Conservation (phyloP, 2,888 invertebrate species). For the Zele albiditarsus region DNA sequence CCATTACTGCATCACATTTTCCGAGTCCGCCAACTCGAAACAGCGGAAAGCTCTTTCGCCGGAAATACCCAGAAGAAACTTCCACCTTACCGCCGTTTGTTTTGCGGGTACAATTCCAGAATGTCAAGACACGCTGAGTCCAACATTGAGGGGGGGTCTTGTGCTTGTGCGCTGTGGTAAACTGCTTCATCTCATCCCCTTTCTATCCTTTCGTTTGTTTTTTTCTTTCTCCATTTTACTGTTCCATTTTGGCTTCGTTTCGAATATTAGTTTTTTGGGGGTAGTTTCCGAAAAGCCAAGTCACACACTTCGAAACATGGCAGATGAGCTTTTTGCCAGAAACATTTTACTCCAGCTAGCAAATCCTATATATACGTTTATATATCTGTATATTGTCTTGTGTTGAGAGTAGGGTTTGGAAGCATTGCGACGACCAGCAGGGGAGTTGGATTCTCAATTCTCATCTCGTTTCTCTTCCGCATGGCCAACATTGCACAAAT, state of each 20-base stretch:
- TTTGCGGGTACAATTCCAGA: neutral
- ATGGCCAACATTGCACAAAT: neutral
- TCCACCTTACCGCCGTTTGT: neutral
- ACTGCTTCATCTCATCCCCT: too few relatives aligned
- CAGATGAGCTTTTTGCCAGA: constrained; percentile 6
- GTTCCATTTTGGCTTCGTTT: neutral
- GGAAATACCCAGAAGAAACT: neutral
- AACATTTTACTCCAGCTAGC: neutral
- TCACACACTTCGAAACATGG: neutral
- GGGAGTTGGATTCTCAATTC: neutral
- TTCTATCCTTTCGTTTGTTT: too few relatives aligned
- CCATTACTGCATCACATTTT: too few relatives aligned
- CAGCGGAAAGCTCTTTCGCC: neutral
- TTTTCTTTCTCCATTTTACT: neutral
- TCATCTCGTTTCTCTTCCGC: neutral
- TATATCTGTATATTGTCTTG: neutral
- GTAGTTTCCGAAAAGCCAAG: neutral
- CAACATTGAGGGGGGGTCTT: too few relatives aligned
- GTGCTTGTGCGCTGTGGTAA: too few relatives aligned
- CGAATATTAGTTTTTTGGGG: neutral
- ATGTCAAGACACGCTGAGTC: neutral
- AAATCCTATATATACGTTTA: neutral
- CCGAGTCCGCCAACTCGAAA: neutral
- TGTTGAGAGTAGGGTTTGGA: neutral
- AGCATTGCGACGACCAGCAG: too few relatives aligned